Base-by-base conservation (phyloP, 2,113 vertebrate genomes). In the Channa argus region DNA sequence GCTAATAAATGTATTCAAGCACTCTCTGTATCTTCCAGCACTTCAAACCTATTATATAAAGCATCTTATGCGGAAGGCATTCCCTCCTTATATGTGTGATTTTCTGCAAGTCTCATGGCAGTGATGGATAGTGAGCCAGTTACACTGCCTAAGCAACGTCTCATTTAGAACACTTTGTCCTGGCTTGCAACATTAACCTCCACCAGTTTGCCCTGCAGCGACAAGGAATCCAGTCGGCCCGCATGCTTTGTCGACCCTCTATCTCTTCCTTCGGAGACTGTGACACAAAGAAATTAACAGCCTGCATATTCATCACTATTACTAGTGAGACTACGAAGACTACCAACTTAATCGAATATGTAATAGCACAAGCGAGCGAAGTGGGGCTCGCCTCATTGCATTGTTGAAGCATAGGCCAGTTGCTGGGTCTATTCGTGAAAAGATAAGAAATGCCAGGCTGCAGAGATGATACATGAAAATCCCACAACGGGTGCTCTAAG, bases 281-380 rank as follows among this genome's bases (percentile, higher is more conserved):
- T 50, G 80, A 70, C 83, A 86, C 67, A 76, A 85, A 74, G 79
- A 84, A 84, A 88, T 89, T 63, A 89, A 66, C 63, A 10, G 11
- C 49, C 56, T 60, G 70, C 84, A 77, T 83, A 89, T 89, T 90
- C 84, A 86, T 91, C 80, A 83, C 37, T 58, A 79, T 84, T 80
- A 80, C 71, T 3, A 24, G 70, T 15, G 8, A 62, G 67, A 24
- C 24, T 24, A 24, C 24, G 24, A 49, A 73, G 77, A 77, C 77
- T 34, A 33, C 0, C 14, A 46, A 79, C 80, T 85, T 81, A 86
- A 92, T 90, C 84, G 86, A 89, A 86, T 84, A 82, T 85, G 63
- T 78, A 85, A 76, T 63, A 60, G 71, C 74, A 66, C 50, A 0
- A 71, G 79, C 80, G 86, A 80, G 54, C 10, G 53, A 15, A 67